Evolutionary conservation across 2,797 vertebrate genomes (phyloP).

Genomic region (Triplophysa bombifrons): DNA sequence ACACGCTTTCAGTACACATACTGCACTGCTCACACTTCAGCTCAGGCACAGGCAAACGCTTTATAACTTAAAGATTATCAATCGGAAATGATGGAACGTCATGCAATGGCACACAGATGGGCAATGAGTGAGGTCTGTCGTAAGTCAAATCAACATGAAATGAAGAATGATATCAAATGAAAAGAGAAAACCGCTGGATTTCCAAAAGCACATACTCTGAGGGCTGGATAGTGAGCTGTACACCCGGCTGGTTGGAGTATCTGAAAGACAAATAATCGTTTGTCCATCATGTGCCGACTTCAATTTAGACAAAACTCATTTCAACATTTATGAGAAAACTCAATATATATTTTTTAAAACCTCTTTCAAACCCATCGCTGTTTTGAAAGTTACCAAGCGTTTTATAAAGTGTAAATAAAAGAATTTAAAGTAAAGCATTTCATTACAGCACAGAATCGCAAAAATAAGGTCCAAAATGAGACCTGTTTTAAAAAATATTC

Average conservation of each 20-base stretch:
- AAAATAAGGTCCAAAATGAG: no score
- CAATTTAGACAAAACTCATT: no score
- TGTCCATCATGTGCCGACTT: not conserved
- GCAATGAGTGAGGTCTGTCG: constrained; percentile 20
- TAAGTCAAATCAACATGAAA: not conserved
- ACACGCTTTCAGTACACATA: constrained; percentile 10
- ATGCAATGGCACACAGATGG: constrained; percentile 42
- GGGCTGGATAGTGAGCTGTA: constrained; percentile 84
- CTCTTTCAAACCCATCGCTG: no score
- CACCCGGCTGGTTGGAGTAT: constrained; percentile 88
- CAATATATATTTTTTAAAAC: no score
- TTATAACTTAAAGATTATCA: constrained; percentile 36
- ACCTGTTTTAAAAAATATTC: no score
- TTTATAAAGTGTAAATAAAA: no score
- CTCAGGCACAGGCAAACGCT: constrained; percentile 38
- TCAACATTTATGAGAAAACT: no score
- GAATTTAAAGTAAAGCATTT: no score
- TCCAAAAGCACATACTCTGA: constrained; percentile 81
- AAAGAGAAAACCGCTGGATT: not conserved
- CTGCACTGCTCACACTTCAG: constrained; percentile 33
- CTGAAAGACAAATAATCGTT: constrained; percentile 75
- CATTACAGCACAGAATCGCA: no score
- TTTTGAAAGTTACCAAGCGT: no score
- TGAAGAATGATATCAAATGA: constrained; percentile 27
- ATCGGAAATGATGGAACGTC: constrained; percentile 20